Percentiles rank a stretch among this genome's conserved stretches.
phyloP scores from a whole-genome alignment of 37 sponge, comb jelly and placozoan genomes.

The Bolinopsis microptera region DNA sequence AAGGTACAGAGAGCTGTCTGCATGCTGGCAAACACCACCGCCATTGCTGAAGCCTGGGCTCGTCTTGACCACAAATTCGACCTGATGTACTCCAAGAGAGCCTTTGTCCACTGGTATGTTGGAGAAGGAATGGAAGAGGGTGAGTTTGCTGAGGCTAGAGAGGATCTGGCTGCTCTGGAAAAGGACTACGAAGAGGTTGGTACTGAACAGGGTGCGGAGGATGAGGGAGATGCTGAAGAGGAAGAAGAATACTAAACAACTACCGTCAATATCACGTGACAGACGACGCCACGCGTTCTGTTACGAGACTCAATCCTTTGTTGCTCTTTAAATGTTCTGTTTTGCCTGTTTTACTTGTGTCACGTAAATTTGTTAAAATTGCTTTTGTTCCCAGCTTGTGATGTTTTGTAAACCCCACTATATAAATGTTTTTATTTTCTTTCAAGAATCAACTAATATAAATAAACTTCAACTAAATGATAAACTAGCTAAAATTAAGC shows the following conservation, averaged over 20 bases:
- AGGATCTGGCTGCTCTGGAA: constrained; percentile 82
- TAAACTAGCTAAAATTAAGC: no score
- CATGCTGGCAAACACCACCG: constrained; percentile 97
- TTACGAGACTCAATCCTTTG: no score
- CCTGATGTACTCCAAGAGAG: constrained; percentile 98
- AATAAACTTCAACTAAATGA: no score
- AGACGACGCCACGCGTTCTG: no score
- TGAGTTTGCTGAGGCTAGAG: constrained; percentile 97
- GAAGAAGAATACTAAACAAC: constrained; percentile 81
- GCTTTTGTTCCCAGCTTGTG: no score
- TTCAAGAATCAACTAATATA: no score
- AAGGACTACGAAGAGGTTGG: constrained; percentile 79
- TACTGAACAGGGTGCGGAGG: constrained; percentile 67
- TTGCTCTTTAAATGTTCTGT: no score
- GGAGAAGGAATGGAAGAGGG: constrained; percentile 99
- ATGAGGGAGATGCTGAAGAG: constrained; percentile 71
- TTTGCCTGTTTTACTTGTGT: no score
- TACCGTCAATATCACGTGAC: no score
- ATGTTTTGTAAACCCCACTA: no score
- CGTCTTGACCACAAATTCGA: constrained; percentile 98
- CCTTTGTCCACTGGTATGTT: constrained; percentile 98
- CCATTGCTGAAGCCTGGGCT: constrained; percentile 98
- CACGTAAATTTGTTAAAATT: no score
- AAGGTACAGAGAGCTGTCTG: constrained; percentile 93
- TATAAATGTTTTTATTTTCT: no score